Percentiles rank a stretch among this genome's conserved stretches.
phyloP scores from a whole-genome alignment of 2,797 vertebrate species.

The Simalia tracyae region DNA sequence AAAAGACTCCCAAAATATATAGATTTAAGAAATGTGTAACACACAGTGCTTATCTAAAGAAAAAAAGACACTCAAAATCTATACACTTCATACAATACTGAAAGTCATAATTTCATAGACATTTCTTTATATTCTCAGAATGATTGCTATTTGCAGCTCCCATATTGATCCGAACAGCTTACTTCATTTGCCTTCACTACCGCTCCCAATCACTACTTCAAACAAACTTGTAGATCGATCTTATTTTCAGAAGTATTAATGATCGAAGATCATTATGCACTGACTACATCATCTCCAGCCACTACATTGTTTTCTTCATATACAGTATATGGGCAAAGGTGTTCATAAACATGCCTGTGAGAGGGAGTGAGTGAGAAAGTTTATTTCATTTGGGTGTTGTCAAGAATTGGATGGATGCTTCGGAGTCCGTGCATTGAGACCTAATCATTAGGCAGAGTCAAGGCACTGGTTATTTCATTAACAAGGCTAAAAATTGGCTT shows the following conservation, averaged over 20 bases:
- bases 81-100: neutral
- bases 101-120: neutral
- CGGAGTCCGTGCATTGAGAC: neutral
- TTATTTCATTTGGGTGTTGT: too few relatives aligned
- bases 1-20: neutral
- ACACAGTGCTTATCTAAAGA: neutral
- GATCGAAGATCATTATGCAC: neutral
- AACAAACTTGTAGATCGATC: neutral
- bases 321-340: neutral
- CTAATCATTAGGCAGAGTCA: neutral
- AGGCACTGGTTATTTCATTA: neutral
- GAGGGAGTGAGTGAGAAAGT: neutral
- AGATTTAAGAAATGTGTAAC: neutral
- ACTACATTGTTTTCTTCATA: neutral
- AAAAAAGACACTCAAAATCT: neutral
- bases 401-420: neutral
- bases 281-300: neutral
- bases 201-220: neutral
- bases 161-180: neutral
- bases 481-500: neutral
- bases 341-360: neutral
- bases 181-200: neutral
- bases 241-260: neutral
- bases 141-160: neutral
- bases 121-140: neutral